These are phyloP conservation scores for Drosophila meridiana DNA, from an alignment of 2,888 invertebrate genomes.

Conservation along the genomic window DNA sequence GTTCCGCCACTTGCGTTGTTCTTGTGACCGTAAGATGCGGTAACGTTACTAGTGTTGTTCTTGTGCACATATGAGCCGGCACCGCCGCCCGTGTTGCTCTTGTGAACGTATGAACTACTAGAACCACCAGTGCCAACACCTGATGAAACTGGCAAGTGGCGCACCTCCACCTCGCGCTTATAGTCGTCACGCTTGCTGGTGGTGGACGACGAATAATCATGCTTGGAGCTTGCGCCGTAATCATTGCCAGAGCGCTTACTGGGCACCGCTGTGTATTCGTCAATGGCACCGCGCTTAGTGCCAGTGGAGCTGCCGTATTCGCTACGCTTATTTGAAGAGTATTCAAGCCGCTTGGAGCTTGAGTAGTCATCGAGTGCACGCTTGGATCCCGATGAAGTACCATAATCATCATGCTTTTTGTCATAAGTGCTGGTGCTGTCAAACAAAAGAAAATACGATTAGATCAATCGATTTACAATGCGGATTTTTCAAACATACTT, in stretches of 20 bases:
- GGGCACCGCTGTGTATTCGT: conserved; percentile 77
- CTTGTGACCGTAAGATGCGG: conserved; percentile 71
- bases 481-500: conserved; percentile 58
- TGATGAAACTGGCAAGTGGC: conserved; percentile 73
- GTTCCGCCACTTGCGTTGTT: conserved; percentile 55
- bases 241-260: conserved; percentile 79
- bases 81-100: conserved; percentile 52
- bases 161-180: conserved; percentile 84
- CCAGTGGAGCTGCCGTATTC: conserved; percentile 67
- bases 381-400: conserved; percentile 75
- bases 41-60: conserved; percentile 51
- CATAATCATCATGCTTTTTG: conserved; percentile 84
- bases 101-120: conserved; percentile 72
- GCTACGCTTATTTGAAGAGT: conserved; percentile 65
- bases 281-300: conserved; percentile 78
- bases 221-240: conserved; percentile 75
- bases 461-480: neutral
- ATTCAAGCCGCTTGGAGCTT: conserved; percentile 76
- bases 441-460: neutral
- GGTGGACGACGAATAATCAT: conserved; percentile 74
- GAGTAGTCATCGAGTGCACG: conserved; percentile 81
- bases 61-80: conserved; percentile 72
- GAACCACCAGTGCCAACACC: conserved; percentile 59
- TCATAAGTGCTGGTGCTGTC: conserved; percentile 68
- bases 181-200: conserved; percentile 82